These are phyloP conservation scores for Pao palembangensis DNA, from an alignment of 2,113 vertebrate species.

Conservation along the genomic window DNA sequence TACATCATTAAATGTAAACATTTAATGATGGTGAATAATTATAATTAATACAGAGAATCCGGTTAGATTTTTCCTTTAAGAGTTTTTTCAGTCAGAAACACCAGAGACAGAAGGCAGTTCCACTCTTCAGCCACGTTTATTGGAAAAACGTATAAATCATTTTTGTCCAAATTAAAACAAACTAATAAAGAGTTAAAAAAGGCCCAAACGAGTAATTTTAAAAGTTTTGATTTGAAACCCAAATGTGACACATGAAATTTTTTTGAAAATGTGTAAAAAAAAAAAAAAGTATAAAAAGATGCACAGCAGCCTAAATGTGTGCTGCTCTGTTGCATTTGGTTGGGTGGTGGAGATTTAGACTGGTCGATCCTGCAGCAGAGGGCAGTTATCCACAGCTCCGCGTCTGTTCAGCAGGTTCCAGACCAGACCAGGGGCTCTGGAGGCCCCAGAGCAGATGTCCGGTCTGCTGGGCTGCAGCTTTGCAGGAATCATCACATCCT, in stretches of 20 bases:
- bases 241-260: constrained; percentile 26
- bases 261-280: constrained; percentile 34
- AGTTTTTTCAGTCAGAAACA: too few species aligned
- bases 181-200: constrained; percentile 23
- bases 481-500: constrained; percentile 15
- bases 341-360: constrained; percentile 56
- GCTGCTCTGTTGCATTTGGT: constrained; percentile 17
- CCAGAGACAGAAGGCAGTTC: not conserved
- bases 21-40: too few species aligned
- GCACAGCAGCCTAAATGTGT: not conserved
- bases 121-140: constrained; percentile 44
- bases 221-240: constrained; percentile 16
- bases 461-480: constrained; percentile 19
- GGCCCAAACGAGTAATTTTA: not conserved
- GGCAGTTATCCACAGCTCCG: constrained; percentile 71
- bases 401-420: constrained; percentile 69
- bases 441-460: constrained; percentile 48
- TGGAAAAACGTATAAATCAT: constrained; percentile 34
- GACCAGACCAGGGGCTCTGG: too few species aligned
- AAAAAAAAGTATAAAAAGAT: constrained; percentile 52
- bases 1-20: too few species aligned
- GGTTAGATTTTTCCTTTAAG: too few species aligned
- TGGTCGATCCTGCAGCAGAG: constrained; percentile 76
- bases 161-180: constrained; percentile 10
- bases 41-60: too few species aligned